Conservation (phyloP, 2,888 invertebrate species). For the Erebia epiphron region DNA sequence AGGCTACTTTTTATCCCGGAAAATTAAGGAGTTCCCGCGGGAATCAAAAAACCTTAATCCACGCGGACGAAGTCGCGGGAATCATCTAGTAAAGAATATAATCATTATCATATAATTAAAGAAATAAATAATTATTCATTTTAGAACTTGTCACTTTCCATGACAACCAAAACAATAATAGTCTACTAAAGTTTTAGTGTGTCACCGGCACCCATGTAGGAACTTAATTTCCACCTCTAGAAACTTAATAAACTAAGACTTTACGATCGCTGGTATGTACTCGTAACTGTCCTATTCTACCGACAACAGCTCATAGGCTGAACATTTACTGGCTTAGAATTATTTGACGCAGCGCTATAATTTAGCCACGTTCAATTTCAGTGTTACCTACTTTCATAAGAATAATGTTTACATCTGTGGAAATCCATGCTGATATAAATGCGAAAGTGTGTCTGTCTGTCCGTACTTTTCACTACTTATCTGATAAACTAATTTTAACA, state of each 20-base stretch:
- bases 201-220: conserved; percentile 22
- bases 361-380: background rate
- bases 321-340: background rate
- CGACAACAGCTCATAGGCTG: background rate
- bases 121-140: background rate
- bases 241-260: conserved; percentile 19
- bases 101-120: no score
- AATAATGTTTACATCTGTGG: background rate
- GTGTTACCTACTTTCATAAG: background rate
- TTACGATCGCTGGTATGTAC: conserved; percentile 4
- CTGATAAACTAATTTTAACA: no score
- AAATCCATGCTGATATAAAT: no score
- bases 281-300: background rate
- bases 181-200: conserved; percentile 8
- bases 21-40: no score
- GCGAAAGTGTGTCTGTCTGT: no score
- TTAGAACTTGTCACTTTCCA: background rate
- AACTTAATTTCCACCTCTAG: conserved; percentile 22
- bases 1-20: no score
- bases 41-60: no score
- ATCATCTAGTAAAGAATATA: no score
- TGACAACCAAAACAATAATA: conserved; percentile 12
- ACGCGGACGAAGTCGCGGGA: no score
- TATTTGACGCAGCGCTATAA: background rate
- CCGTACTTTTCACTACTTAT: no score